Base-by-base conservation (phyloP, 1,140 invertebrate genomes). In the Leptonema lineaticorne region DNA sequence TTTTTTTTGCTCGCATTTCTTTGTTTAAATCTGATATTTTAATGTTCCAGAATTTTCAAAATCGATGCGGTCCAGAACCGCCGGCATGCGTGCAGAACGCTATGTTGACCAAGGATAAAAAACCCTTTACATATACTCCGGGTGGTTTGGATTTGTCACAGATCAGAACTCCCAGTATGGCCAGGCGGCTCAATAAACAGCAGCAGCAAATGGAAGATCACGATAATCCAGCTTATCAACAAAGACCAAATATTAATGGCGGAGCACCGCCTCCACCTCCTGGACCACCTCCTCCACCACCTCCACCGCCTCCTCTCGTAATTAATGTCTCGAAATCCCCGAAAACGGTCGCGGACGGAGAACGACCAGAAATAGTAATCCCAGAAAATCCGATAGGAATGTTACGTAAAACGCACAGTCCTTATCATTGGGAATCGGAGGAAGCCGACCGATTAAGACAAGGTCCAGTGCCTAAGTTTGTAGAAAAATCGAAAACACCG, bases 21-120 rank as follows among this genome's bases (percentile, higher is more conserved):
- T 33, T 45, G 11, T 45, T 24, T 9, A 53, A 33, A 62, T 62
- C 6, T 24, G 41, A 4, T 2, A 66, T 29, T 66, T 18, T 11
- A 58, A 24, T 63, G 76, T 73, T 72, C 28, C 68, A 73, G 71
- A 73, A 73, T 68, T 73, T 68, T 29, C 71, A 73, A 70, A 69
- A 57, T 41, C 60, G 71, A 62, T 67, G 78, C 5, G 72, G 58
- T 48, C 67, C 79, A 18, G 91, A 92, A 76, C 92, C 94, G 48
- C 94, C 94, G 65, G 88, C 90, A 45, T 93, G 92, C 53, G 91
- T 97, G 27, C 92, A 95, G 76, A 94, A 94, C 75, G 93, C 94
- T 4, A 94, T 96, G 92, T 89, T 94, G 87, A 94, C 91, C 69
- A 94, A 95, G 81, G 94, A 97, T 77, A 97, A 96, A 78, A 96